Base-by-base conservation (phyloP, 1,140 invertebrate species). In the Nasonia giraulti region DNA sequence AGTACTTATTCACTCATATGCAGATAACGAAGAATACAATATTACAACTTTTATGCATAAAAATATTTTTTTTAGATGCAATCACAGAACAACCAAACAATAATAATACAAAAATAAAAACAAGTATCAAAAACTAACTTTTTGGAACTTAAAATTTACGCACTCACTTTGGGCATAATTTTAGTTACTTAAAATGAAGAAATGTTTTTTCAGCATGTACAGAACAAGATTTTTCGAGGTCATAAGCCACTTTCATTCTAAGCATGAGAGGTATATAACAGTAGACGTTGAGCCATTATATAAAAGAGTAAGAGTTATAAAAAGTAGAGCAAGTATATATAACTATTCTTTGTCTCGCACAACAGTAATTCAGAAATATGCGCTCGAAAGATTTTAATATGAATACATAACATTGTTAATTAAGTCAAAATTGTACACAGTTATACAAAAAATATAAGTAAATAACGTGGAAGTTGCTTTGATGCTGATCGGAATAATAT, bases 181-280 rank as follows among this genome's bases (percentile, higher is more conserved):
- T 10, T 44, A 44, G 40, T 44, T 44, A 44, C 40, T 44, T 44
- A 6, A 44, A 10, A 50, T 17, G 14, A 50, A 50, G 47, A 17
- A 12, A 50, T 50, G 11, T 17, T 50, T 37, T 17, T 50, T 50
- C 12, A 50, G 14, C 47, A 17, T 50, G 12, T 17, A 17, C 12
- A 50, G 11, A 17, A 50, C 47, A 14, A 17, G 11, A 74, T 33
- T 74, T 31, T 33, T 33, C 31, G 71, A 74, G 71, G 71, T 74
- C 71, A 14, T 31, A 37, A 74, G 33, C 33, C 31, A 74, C 71
- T 74, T 74, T 74, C 31, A 74, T 74, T 74, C 33, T 74, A 74
- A 69, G n/a, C n/a, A 69, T 31, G 27, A 23, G 17, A 14, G n/a
- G n/a, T 27, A 23, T 17, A 44, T 50, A 50, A 50, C 47, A 50